Conservation (phyloP, 2,888 invertebrate species). For the Hirtodrosophila trivittata region DNA sequence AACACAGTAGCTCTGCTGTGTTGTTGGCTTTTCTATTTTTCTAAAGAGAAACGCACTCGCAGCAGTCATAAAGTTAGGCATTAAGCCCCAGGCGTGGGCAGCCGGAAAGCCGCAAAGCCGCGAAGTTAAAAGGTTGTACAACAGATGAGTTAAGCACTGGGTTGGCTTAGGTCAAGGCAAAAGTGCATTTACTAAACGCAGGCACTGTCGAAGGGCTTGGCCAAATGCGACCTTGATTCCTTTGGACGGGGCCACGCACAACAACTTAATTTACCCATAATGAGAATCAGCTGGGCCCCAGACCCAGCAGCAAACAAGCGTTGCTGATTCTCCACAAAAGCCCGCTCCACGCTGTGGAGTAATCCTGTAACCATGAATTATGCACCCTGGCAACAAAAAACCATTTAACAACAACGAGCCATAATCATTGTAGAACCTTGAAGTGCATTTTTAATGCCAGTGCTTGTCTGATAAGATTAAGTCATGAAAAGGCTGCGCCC, state of each 20-base stretch:
- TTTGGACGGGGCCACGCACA: slow-evolving; percentile 50
- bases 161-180: slow-evolving; percentile 68
- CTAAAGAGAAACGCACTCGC: slow-evolving; percentile 63
- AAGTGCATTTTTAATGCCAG: slow-evolving; percentile 80
- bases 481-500: slow-evolving; percentile 71
- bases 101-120: slow-evolving; percentile 16
- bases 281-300: slow-evolving; percentile 55
- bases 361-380: slow-evolving; percentile 78
- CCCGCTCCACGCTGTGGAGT: no score
- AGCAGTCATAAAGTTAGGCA: slow-evolving; percentile 67
- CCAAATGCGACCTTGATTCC: slow-evolving; percentile 59
- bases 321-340: slow-evolving; percentile 74
- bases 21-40: slow-evolving; percentile 65
- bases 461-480: slow-evolving; percentile 77
- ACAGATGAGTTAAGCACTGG: slow-evolving; percentile 2
- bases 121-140: slow-evolving; percentile 1
- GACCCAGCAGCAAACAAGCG: slow-evolving; percentile 64
- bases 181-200: slow-evolving; percentile 38
- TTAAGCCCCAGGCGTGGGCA: slow-evolving; percentile 63
- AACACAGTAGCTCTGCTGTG: slow-evolving; percentile 58
- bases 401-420: slow-evolving; percentile 67
- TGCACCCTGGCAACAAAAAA: slow-evolving; percentile 52
- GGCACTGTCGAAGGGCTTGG: slow-evolving; percentile 25
- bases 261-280: slow-evolving; percentile 72
- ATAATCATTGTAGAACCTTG: slow-evolving; percentile 73